phyloP scores from a whole-genome alignment of 2,888 invertebrate species.

The Eulithis prunata region DNA sequence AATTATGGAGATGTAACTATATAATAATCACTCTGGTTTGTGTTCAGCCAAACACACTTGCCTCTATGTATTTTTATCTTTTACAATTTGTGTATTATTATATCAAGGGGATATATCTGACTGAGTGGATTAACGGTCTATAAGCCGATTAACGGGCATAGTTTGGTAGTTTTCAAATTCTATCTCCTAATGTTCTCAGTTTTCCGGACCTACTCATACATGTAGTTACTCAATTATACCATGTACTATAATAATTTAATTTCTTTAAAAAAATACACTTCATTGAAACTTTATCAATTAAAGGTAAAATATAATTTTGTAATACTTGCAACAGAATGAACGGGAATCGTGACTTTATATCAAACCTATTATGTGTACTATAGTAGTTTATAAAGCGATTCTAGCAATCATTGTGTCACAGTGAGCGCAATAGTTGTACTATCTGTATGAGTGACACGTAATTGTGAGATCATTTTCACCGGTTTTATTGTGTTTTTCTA shows the following conservation, averaged over 20 bases:
- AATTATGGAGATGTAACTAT: slow-evolving; percentile 45
- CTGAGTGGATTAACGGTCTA: no score
- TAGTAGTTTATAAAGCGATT: slow-evolving; percentile 40
- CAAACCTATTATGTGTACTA: slow-evolving; percentile 56
- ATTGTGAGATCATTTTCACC: slow-evolving; percentile 51
- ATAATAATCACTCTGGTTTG: slow-evolving; percentile 47
- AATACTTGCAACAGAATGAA: slow-evolving; percentile 40
- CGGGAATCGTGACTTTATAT: slow-evolving; percentile 49
- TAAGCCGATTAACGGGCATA: no score
- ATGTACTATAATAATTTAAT: no score
- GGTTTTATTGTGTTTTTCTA: slow-evolving; percentile 36
- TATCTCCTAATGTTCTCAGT: no score
- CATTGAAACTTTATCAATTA: slow-evolving; percentile 5
- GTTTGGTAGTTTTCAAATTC: no score
- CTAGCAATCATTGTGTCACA: slow-evolving; percentile 53
- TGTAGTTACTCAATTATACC: no score
- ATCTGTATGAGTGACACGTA: slow-evolving; percentile 55
- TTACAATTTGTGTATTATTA: neutral
- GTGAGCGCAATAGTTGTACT: slow-evolving; percentile 41
- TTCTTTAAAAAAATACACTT: neutral
- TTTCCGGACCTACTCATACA: no score
- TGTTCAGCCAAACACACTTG: slow-evolving; percentile 19
- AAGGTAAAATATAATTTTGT: slow-evolving; percentile 38
- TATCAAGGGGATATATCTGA: no score
- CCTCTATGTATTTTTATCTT: neutral